Base-by-base conservation (phyloP, 2,888 invertebrate genomes). In the Rotaria socialis region DNA sequence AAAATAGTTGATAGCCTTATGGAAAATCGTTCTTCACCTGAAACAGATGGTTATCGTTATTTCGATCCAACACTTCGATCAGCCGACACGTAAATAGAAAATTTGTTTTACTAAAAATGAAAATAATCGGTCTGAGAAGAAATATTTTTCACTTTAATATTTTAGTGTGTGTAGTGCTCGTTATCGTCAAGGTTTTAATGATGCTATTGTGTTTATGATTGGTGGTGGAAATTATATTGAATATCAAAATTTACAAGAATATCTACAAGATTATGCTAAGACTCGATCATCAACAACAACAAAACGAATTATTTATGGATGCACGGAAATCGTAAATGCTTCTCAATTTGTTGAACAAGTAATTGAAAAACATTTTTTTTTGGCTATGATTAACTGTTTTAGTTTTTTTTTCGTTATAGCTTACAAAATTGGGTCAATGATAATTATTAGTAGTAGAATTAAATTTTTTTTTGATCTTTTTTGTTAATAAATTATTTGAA, bases 231-330 rank as follows among this genome's bases (percentile, higher is more conserved):
- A 97, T 93, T 99, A 99, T 90, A 97, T 98, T 90, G 99, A 99
- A 92, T 99, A 99, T 92, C 98, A 98, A 92, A 99, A 99, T 93
- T 93, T 99, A 87, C 94, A 95, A 86, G 98, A 98, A 92, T 99
- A 99, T 93, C 93, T 99, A 87, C 94, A 95, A 86, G 98, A 98
- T 91, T 96, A 96, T 90, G 95, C 95, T 58, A 96, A 95, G 93
- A 94, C 94, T 84, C 88, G 87, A 58, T 56, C 84, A 84, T 74
- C 35, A 24, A 67, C 67, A 11, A 41, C 67, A 88, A 84, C 87
- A 22, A 86, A 85, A 87, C 84, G 50, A 75, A 86, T 99, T 87
- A 94, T 96, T 86, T 99, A 99, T 91, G 99, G 99, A 67, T 94
- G 96, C 87, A 96, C 97, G 52, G 96, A 97, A 80, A 93, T 99